Base-by-base conservation (phyloP, 92 coral and sea anemone genomes). In the Umimayanthus chanpuru region DNA sequence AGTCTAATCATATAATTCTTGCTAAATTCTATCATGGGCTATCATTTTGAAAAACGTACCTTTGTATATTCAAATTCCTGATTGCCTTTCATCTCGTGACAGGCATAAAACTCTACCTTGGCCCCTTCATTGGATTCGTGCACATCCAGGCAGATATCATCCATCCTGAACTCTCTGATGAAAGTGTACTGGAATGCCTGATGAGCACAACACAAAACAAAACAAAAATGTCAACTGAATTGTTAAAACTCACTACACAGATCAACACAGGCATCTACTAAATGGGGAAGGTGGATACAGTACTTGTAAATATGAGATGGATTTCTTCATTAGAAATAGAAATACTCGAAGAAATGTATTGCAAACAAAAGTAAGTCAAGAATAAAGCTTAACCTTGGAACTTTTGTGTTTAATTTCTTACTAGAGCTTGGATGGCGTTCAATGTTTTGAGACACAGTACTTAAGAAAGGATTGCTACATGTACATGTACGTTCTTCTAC, bases 71-170 rank as follows among this genome's bases (percentile, higher is more conserved):
- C 92, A 88, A 97, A 97, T 75, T 97, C 99, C 80, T 97, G 99
- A 79, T 97, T 97, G 43, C 99, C 99, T 88, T 90, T 96, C 93
- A 95, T 80, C 83, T 97, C 99, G 29, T 97, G 99, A 84, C 99
- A 97, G 70, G 94, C 92, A 82, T 94, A 97, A 76, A 97, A 89
- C 40, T 89, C 73, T 6, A 97, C 92, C 38, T 92, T 93, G 8
- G 99, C 96, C 16, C 98, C 98, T 30, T 91, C 90, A 21, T 88
- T 88, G 43, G 92, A 85, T 56, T 92, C 92, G 79, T 94, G 98
- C 39, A 92, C 98, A 85, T 97, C 99, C 76, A 97, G 85, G 55
- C 99, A 97, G 1, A 93, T 91, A 82, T 97, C 99, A 32, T 94
- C 96, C 49, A 89, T 90, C 71, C 95, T 90, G 81, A 97, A 90